These are phyloP conservation scores for Apis laboriosa DNA, from an alignment of 1,140 invertebrate genomes.

Conservation along the genomic window DNA sequence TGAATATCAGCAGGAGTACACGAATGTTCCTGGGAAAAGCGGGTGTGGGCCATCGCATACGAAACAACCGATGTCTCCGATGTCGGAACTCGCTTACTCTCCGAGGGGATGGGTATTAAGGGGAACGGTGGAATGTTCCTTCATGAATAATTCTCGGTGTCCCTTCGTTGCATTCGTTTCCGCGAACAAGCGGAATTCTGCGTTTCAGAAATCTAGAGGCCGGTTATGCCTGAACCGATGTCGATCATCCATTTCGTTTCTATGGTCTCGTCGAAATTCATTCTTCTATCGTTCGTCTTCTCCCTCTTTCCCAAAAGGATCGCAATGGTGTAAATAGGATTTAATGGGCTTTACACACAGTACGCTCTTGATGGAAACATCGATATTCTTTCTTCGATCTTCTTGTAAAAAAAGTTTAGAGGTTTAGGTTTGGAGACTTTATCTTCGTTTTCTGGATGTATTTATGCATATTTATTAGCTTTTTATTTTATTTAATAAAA, in stretches of 20 bases:
- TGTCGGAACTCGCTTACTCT: not conserved
- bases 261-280: slow-evolving; percentile 57
- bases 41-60: slow-evolving; percentile 35
- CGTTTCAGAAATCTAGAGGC: slow-evolving; percentile 61
- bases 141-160: slow-evolving; percentile 65
- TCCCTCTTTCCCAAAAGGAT: not conserved
- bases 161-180: slow-evolving; percentile 53
- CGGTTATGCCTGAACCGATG: slow-evolving; percentile 14
- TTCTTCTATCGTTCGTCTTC: slow-evolving; percentile 14
- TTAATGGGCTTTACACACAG: slow-evolving; percentile 45
- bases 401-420: no score
- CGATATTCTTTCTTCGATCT: not conserved
- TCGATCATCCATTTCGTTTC: slow-evolving; percentile 55
- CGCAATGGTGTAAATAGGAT: slow-evolving; percentile 48
- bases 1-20: slow-evolving; percentile 37
- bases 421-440: no score
- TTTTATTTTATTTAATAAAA: not conserved
- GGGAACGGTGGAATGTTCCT: slow-evolving; percentile 54
- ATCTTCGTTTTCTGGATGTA: not conserved
- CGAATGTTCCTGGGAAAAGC: slow-evolving; percentile 1
- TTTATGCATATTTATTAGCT: no score
- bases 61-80: slow-evolving; percentile 30
- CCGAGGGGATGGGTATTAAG: not conserved
- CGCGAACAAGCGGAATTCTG: slow-evolving; percentile 39
- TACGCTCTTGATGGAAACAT: slow-evolving; percentile 8